These are phyloP conservation scores for Pogonocherus hispidulus DNA, from an alignment of 2,888 invertebrate genomes.

Conservation along the genomic window DNA sequence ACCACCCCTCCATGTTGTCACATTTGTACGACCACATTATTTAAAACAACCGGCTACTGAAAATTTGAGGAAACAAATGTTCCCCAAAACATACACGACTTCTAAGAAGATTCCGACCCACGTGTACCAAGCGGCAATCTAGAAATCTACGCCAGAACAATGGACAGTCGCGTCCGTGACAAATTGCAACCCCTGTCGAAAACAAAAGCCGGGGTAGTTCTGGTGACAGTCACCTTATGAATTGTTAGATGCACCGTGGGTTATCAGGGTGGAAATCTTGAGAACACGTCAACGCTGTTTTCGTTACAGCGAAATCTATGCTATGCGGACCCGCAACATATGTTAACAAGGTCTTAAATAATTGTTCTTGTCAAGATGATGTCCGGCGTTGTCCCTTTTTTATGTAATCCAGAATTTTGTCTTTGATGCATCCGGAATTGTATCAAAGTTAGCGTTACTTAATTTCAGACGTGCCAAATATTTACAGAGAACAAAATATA, in stretches of 20 bases:
- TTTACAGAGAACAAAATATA: too few species aligned
- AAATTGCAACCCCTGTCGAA: constrained; percentile 54
- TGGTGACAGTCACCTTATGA: constrained; percentile 47
- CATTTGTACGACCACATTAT: too few species aligned
- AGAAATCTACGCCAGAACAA: constrained; percentile 10
- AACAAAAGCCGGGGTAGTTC: constrained; percentile 44
- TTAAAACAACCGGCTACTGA: constrained; percentile 31
- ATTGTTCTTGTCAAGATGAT: constrained; percentile 44
- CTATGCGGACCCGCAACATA: constrained; percentile 42
- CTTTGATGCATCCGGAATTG: background rate
- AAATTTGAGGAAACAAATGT: constrained; percentile 31
- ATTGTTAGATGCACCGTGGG: constrained; percentile 42
- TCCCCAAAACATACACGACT: constrained; percentile 38
- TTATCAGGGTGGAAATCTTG: constrained; percentile 41
- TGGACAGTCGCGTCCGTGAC: constrained; percentile 42
- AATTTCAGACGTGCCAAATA: too few species aligned
- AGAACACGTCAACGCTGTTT: constrained; percentile 36
- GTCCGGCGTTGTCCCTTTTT: constrained; percentile 1
- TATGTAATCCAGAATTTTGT: background rate
- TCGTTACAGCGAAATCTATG: constrained; percentile 43
- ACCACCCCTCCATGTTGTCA: too few species aligned
- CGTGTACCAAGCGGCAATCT: constrained; percentile 32
- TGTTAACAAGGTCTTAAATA: constrained; percentile 54
- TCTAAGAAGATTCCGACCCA: constrained; percentile 28
- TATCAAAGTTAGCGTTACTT: background rate